Evolutionary conservation across 2,797 vertebrate genomes (phyloP), one percentile per base, ranked within the genome.

Genomic region (Rhynchonycteris naso): DNA sequence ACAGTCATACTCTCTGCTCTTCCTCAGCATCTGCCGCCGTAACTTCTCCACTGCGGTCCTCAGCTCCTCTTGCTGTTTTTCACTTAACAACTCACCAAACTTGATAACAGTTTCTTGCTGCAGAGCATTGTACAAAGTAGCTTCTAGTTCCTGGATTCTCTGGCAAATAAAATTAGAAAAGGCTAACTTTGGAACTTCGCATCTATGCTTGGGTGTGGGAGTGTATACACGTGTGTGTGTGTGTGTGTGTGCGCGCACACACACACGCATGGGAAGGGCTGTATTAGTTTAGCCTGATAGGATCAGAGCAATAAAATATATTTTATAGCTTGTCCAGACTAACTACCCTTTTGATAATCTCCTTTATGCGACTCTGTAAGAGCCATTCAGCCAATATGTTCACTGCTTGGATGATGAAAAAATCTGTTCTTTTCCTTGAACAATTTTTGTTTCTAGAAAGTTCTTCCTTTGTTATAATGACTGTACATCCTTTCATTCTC

Each of bases 121-220:
- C 96, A 99, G 98, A 94, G 99, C 99, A 96, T 99, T 99, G 98
- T 99, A 99, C 97, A 99, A 98, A 7, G 99, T 99, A 38, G 99
- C 99, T 97, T 99, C 99, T 98, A 99, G 98, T 97, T 99, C 99
- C 98, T 99, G 99, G 98, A 99, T 99, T 99, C 99, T 99, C 99
- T 99, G 98, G 98, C 89, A 91, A 98, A 98, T 69, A 97, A 79
- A 98, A 98, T 76, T 96, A 96, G 96, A 98, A 94, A 98, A 98
- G 96, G 95, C 97, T 97, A 2, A 90, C 59, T 63, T 98, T 92
- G 97, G 96, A 96, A 76, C n/a, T 68, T 47, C 74, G 69, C 35
- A 82, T 69, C 50, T 56, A 30, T 7, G 65, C 10, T 38, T 54
- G 12, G 8, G 43, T 33, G n/a, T 30, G n/a, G n/a, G 85, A 80